Percentiles rank a stretch among this genome's conserved stretches.
Evolutionary conservation across 2,797 vertebrate species (phyloP).

Genomic region (Gorsachius magnificus): DNA sequence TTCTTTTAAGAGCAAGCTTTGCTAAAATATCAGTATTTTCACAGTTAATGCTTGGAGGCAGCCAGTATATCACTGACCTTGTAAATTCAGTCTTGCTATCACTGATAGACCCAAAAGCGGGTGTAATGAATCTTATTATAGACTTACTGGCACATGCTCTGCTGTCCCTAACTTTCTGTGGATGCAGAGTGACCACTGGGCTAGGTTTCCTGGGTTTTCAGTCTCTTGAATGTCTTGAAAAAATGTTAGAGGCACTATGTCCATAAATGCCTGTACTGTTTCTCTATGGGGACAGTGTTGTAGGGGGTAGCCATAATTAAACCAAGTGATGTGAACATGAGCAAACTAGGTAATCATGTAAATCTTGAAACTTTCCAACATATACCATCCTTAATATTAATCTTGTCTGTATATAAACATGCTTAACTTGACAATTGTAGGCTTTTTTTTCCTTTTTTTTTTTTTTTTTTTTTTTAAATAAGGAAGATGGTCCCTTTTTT

Average conservation of each 20-base stretch:
- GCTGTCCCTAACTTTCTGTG: neutral
- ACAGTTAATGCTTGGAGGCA: neutral
- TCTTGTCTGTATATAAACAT: neutral
- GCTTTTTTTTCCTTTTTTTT: fast-evolving
- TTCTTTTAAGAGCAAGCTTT: neutral
- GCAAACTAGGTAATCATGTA: neutral
- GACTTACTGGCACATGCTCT: neutral
- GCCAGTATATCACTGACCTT: neutral
- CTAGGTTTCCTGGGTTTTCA: neutral
- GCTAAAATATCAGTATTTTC: neutral
- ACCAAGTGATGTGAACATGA: neutral
- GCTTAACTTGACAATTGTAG: neutral
- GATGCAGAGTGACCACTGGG: neutral
- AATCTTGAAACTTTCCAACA: neutral
- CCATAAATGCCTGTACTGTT: neutral
- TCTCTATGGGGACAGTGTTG: neutral
- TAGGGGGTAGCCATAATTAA: neutral
- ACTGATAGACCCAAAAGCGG: neutral
- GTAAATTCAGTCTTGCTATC: neutral
- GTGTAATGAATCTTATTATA: neutral
- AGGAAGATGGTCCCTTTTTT: neutral
- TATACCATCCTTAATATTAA: neutral
- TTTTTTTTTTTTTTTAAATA: neutral
- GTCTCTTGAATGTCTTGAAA: neutral
- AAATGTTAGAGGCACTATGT: neutral